Evolutionary conservation across 2,797 vertebrate genomes (phyloP).

Genomic region (Sebastes oblongus): DNA sequence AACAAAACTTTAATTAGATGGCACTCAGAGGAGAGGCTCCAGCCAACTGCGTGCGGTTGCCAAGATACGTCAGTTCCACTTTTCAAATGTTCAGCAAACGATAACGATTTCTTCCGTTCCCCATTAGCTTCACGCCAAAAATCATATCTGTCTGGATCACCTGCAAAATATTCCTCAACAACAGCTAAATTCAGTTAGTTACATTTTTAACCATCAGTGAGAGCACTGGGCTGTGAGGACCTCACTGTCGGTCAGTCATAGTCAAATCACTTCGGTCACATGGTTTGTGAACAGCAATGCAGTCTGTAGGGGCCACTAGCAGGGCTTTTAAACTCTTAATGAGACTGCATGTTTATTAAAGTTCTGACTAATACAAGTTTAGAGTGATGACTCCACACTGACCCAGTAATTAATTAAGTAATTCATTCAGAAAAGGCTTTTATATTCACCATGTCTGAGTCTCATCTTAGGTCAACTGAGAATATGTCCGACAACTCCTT

Average conservation of each 20-base stretch:
- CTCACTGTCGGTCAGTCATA: neutral
- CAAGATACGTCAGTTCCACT: conserved; percentile 35
- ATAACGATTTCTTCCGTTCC: neutral
- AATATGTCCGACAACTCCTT: neutral
- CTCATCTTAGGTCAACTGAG: neutral
- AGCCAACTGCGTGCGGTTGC: conserved; percentile 24
- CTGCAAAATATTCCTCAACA: neutral
- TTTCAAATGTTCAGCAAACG: conserved; percentile 15
- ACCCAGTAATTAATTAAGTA: neutral
- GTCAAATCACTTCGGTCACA: conserved; percentile 4
- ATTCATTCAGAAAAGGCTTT: neutral
- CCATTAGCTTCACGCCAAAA: neutral
- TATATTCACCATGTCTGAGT: neutral
- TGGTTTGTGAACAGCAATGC: neutral
- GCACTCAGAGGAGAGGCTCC: conserved; percentile 25
- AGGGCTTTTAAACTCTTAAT: neutral
- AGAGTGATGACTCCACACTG: neutral
- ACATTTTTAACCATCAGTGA: neutral
- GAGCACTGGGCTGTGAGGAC: neutral
- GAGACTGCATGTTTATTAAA: neutral
- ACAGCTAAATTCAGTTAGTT: neutral
- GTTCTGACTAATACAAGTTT: neutral
- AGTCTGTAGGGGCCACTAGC: neutral
- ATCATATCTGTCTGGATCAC: neutral
- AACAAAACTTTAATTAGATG: conserved; percentile 57